These are phyloP conservation scores for Stichodactyla mertensii DNA, from an alignment of 64 coral and sea anemone genomes.

Conservation along the genomic window DNA sequence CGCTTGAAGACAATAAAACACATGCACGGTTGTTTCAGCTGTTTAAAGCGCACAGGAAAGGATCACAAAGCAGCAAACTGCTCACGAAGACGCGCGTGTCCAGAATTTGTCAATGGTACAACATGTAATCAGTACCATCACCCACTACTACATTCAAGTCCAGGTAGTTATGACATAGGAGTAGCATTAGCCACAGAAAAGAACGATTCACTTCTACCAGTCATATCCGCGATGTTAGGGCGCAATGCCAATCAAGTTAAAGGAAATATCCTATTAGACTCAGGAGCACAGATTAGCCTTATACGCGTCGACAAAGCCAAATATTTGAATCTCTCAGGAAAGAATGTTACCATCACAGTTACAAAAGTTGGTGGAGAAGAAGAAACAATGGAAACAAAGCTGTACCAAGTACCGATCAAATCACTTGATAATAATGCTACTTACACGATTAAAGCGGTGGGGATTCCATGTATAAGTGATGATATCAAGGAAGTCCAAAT, in stretches of 20 bases:
- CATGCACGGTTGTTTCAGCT: constrained; percentile 54
- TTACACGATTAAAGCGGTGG: constrained; percentile 45
- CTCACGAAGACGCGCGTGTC: constrained; percentile 15
- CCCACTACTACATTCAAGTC: not conserved
- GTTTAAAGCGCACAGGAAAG: constrained; percentile 31
- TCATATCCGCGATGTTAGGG: constrained; percentile 9
- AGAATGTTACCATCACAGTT: constrained; percentile 17
- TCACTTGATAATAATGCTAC: not conserved
- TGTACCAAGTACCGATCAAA: constrained; percentile 12
- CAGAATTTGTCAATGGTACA: not conserved
- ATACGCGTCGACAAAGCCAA: not conserved
- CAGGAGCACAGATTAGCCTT: constrained; percentile 34
- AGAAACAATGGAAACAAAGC: constrained; percentile 27
- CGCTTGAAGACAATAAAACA: constrained; percentile 32
- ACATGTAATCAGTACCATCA: constrained; percentile 36
- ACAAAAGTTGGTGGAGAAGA: constrained; percentile 45
- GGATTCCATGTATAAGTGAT: constrained; percentile 43
- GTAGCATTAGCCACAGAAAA: not conserved
- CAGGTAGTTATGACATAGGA: not conserved
- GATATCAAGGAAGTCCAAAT: constrained; percentile 19
- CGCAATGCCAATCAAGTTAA: not conserved
- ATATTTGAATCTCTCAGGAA: constrained; percentile 9
- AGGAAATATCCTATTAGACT: constrained; percentile 20
- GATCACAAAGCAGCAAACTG: constrained; percentile 26
- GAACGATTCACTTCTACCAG: not conserved